Evolutionary conservation across 2,888 invertebrate species (phyloP).

Genomic region (Agrochola macilenta): DNA sequence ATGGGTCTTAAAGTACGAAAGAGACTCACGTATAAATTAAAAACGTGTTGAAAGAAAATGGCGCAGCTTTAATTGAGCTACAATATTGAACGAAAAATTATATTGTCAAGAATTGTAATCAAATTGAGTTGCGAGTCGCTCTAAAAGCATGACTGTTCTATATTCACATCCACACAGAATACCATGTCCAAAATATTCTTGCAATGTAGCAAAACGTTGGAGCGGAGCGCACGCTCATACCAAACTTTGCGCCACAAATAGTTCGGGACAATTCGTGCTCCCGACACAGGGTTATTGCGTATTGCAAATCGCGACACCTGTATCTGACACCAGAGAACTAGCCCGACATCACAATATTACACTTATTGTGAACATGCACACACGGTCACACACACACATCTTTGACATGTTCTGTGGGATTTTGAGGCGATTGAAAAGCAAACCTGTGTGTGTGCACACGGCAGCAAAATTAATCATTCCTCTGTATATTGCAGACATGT

Average conservation of each 20-base stretch:
- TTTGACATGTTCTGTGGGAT: conserved; percentile 28
- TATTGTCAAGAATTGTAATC: too few species aligned
- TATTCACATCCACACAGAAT: conserved; percentile 23
- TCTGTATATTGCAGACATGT: conserved; percentile 64
- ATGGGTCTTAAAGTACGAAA: conserved; percentile 23
- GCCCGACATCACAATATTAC: conserved; percentile 76
- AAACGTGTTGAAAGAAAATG: background rate
- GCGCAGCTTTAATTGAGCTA: conserved; percentile 3
- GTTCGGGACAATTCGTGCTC: conserved; percentile 72
- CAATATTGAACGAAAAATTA: background rate
- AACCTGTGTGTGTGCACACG: conserved; percentile 53
- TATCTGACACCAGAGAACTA: conserved; percentile 76
- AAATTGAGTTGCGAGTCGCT: background rate
- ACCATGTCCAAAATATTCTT: conserved; percentile 37
- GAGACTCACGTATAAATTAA: background rate
- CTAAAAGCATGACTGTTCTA: conserved; percentile 4
- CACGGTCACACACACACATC: conserved; percentile 27
- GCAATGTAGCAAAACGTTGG: conserved; percentile 38
- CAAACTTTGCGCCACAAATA: conserved; percentile 72
- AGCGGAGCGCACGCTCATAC: conserved; percentile 55
- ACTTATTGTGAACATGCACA: conserved; percentile 72
- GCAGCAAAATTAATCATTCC: conserved; percentile 71
- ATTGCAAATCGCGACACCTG: conserved; percentile 81
- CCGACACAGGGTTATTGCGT: conserved; percentile 77
- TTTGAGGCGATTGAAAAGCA: conserved; percentile 46